These are phyloP conservation scores for Caradrina kadenii DNA, from an alignment of 2,888 invertebrate species.

Conservation along the genomic window DNA sequence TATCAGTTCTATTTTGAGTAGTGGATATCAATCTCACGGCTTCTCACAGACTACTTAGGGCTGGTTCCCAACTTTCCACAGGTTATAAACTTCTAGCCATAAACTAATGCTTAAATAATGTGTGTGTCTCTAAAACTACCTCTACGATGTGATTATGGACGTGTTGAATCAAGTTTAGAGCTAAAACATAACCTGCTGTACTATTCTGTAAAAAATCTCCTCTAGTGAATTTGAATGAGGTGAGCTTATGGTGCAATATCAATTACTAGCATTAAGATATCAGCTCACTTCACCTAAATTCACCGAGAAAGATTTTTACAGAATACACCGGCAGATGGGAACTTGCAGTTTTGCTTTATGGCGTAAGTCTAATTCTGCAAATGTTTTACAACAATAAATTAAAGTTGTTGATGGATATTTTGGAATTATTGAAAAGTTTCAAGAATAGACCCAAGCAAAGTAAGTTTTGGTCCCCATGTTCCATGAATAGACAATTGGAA, in stretches of 20 bases:
- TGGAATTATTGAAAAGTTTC: not conserved
- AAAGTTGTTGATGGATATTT: not conserved
- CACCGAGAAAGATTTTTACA: not conserved
- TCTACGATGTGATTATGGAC: slow-evolving; percentile 49
- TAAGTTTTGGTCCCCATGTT: slow-evolving; percentile 36
- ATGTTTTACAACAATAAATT: not conserved
- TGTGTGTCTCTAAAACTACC: slow-evolving; percentile 35
- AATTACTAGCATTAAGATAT: not conserved
- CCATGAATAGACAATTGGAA: not conserved
- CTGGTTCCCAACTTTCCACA: slow-evolving; percentile 29
- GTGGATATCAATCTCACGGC: slow-evolving; percentile 34
- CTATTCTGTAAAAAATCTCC: not conserved
- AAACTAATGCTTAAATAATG: slow-evolving; percentile 40
- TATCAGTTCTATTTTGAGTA: slow-evolving; percentile 61
- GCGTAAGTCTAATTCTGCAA: slow-evolving; percentile 37
- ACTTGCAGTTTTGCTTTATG: not conserved
- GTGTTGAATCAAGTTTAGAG: slow-evolving; percentile 39
- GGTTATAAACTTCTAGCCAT: slow-evolving; percentile 18
- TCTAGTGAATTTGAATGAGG: not conserved
- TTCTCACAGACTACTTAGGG: slow-evolving; percentile 34
- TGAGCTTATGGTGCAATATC: not conserved
- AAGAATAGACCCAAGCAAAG: not conserved
- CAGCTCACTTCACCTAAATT: no score
- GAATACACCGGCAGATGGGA: not conserved
- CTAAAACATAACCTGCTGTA: slow-evolving; percentile 23